These are phyloP conservation scores for Aradophagus sp. DNA, from an alignment of 1,140 invertebrate genomes.

Conservation along the genomic window DNA sequence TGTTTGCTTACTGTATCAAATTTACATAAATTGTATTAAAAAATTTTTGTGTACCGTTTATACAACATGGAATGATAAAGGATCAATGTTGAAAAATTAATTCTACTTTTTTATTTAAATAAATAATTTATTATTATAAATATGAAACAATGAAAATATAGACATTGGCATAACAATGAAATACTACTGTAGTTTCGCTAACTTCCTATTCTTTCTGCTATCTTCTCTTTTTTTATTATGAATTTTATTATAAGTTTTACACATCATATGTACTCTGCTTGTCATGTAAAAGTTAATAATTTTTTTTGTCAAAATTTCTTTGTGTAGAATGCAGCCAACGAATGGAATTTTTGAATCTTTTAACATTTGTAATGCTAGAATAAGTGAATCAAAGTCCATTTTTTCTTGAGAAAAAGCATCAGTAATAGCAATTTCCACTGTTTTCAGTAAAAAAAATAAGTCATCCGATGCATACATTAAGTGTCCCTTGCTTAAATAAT, in stretches of 20 bases:
- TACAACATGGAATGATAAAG: too few species aligned
- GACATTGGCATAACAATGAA: too few species aligned
- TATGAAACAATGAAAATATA: too few species aligned
- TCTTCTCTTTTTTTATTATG: slow-evolving; percentile 4
- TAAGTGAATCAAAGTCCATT: not conserved
- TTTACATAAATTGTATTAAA: too few species aligned
- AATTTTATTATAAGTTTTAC: not conserved
- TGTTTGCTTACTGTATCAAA: too few species aligned
- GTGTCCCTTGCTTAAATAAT: slow-evolving; percentile 8
- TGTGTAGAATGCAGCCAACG: not conserved
- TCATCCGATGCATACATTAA: slow-evolving; percentile 19
- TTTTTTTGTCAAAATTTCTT: slow-evolving; percentile 1
- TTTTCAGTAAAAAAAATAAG: slow-evolving; percentile 5
- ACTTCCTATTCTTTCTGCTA: not conserved
- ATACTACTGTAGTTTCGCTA: not conserved
- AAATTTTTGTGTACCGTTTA: too few species aligned
- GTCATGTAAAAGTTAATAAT: slow-evolving; percentile 1
- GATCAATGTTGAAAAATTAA: too few species aligned
- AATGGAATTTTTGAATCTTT: not conserved
- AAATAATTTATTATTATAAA: too few species aligned
- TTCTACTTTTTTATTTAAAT: too few species aligned
- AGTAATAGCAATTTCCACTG: slow-evolving; percentile 4
- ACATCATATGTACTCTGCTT: not conserved
- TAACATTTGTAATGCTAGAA: not conserved
- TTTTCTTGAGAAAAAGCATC: slow-evolving; percentile 4